Conservation (phyloP, 2,797 vertebrate species). For the Pseudochirops cupreus region DNA sequence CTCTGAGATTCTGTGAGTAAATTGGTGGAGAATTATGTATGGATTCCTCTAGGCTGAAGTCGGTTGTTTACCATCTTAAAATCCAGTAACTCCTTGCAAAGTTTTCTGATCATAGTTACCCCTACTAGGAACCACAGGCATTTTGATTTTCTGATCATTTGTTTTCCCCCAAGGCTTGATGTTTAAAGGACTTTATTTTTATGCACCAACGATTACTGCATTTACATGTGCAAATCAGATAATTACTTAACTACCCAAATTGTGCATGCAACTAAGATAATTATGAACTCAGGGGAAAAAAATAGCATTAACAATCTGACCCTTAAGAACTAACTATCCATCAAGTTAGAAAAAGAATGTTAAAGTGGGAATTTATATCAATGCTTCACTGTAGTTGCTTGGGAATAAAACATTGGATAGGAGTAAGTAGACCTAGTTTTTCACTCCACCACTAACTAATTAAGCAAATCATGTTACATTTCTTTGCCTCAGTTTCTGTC, state of each 20-base stretch:
- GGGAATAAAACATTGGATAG: conserved; percentile 5
- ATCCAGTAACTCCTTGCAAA: conserved; percentile 40
- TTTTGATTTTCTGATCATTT: conserved; percentile 79
- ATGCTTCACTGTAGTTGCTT: conserved; percentile 62
- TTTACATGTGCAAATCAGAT: conserved; percentile 82
- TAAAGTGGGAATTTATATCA: conserved; percentile 66
- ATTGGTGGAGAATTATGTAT: background rate
- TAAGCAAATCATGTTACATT: conserved; percentile 58
- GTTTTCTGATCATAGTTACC: conserved; percentile 69
- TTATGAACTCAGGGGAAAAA: conserved; percentile 73
- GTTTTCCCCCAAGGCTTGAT: conserved; percentile 69
- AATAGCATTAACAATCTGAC: conserved; percentile 76
- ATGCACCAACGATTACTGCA: conserved; percentile 76
- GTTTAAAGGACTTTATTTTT: conserved; percentile 79
- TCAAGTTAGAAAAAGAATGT: conserved; percentile 73
- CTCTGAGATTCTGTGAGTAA: background rate
- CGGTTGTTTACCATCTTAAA: conserved; percentile 45
- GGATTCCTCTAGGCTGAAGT: conserved; percentile 50
- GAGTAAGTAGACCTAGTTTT: background rate
- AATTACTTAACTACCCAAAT: conserved; percentile 82
- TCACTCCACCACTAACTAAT: background rate
- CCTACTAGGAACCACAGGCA: conserved; percentile 73
- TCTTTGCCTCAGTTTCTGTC: conserved; percentile 54
- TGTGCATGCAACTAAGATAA: conserved; percentile 79
- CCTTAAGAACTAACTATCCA: conserved; percentile 71